Conservation (phyloP, 1,140 invertebrate species). For the Sesamia nonagrioides region DNA sequence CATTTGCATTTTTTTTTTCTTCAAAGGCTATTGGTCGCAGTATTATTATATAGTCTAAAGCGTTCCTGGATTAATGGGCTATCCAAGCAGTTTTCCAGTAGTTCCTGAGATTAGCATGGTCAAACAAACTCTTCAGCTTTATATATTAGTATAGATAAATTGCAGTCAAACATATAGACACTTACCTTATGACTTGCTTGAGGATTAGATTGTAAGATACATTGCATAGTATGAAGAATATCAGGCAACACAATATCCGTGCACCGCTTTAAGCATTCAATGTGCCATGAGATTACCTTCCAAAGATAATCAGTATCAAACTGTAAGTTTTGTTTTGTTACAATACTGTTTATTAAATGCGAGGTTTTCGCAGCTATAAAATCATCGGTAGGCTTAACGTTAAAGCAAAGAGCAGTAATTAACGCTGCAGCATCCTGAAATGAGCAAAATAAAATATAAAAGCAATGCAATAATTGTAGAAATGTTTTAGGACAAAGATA, state of each 20-base stretch:
- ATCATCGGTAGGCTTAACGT: slow-evolving; percentile 77
- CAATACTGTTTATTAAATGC: slow-evolving; percentile 73
- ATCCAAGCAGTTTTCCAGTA: no score
- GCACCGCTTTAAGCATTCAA: slow-evolving; percentile 73
- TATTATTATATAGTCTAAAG: no score
- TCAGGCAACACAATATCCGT: slow-evolving; percentile 76
- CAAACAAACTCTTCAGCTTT: no score
- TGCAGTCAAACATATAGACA: background rate
- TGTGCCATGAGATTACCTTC: slow-evolving; percentile 73
- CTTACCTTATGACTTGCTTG: slow-evolving; percentile 67
- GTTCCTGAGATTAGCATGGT: no score
- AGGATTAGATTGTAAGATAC: slow-evolving; percentile 69
- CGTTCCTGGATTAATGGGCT: no score
- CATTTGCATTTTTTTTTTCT: no score
- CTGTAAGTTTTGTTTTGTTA: slow-evolving; percentile 74
- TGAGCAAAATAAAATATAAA: slow-evolving; percentile 4
- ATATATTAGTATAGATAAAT: no score
- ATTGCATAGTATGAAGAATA: slow-evolving; percentile 78
- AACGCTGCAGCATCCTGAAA: slow-evolving; percentile 76
- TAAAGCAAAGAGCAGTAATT: slow-evolving; percentile 70
- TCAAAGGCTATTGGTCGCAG: no score
- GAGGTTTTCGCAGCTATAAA: slow-evolving; percentile 77
- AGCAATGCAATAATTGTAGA: background rate
- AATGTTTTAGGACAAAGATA: slow-evolving; percentile 22
- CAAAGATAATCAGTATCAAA: slow-evolving; percentile 65